Evolutionary conservation across 2,797 vertebrate species (phyloP), one percentile per base, ranked within the genome.

Genomic region (Halcyon leucocephala): DNA sequence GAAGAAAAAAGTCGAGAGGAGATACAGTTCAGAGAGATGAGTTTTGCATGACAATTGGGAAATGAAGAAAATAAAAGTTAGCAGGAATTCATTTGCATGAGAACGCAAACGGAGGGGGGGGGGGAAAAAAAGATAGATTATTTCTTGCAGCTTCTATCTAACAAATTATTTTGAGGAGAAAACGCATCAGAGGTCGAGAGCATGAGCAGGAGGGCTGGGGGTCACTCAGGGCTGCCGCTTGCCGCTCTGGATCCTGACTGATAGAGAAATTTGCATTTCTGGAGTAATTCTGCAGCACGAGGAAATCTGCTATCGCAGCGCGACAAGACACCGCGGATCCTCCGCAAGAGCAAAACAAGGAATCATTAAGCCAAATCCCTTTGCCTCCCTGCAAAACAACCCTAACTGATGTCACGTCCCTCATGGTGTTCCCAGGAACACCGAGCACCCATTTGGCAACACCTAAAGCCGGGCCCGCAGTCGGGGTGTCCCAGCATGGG

Each of bases 291-390:
- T 86, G 94, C 85, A 58, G n/a, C 6, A 29, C 0, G 15, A 51
- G 76, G 77, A 90, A 82, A 90, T 89, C 86, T 86, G 96, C 93
- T 94, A 92, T 97, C 96, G 58, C 9, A 5, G 93, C 54, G 60
- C 70, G 86, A 95, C 95, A 95, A 97, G 97, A 89, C 82, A 92
- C 92, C 69, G 35, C 2, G 2, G 94, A 89, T 82, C 95, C 94
- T 89, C 80, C 5, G 28, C 89, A 69, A 91, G 66, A 70, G 88
- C 54, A 4, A 84, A 94, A 94, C 95, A 95, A 37, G 82, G 90
- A 97, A 97, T 92, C 96, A 82, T 88, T 83, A 86, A 97, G 24
- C 89, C 91, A 78, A 92, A 95, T 97, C 97, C 97, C 87, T 97
- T 92, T 4, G 44, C 76, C 90, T 11, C 91, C 88, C 94, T 84